Evolutionary conservation across 2,888 invertebrate genomes (phyloP), one percentile per base, ranked within the genome.

Genomic region (Nomada lathburiana): DNA sequence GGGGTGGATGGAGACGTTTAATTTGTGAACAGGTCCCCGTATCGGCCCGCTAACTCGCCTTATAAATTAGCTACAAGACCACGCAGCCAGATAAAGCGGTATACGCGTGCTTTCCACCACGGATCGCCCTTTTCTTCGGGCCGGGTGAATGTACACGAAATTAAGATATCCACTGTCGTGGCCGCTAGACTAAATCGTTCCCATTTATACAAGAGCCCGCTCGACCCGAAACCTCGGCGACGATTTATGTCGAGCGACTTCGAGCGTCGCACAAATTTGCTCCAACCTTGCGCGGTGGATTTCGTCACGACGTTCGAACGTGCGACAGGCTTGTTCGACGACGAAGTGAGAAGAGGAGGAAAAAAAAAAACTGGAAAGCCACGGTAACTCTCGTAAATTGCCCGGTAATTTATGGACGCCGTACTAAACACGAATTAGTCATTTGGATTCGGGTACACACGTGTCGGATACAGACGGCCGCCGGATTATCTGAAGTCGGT

Each of bases 61-160:
- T 91, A 92, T 92, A 92, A 92, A 92, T 92, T 91, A 92, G 91
- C 89, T 90, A 91, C 91, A 90, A 92, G 90, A 89, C 88, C 88
- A 88, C 86, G 87, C 71, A 68, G 84, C 80, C 82, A 91, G 92
- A 92, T 92, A 92, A 92, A 90, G 69, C 64, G 67, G 67, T 73
- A 72, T 74, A 80, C 77, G 76, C 72, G 76, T 76, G 77, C 78
- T 83, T 81, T 74, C 83, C 74, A 68, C 55, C 81, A 50, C 63
- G 74, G 63, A 83, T 82, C 77, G 78, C 64, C 84, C 81, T 80
- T 80, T 82, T 88, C 84, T 76, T 75, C 86, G 83, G 83, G 76
- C 29, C 83, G 76, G 83, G 85, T 86, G 84, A 90, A 91, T 90
- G 88, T 88, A 88, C 85, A 88, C 88, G 86, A 88, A 92, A 92